Conservation (phyloP, 2,888 invertebrate species). For the Thereva nobilitata region DNA sequence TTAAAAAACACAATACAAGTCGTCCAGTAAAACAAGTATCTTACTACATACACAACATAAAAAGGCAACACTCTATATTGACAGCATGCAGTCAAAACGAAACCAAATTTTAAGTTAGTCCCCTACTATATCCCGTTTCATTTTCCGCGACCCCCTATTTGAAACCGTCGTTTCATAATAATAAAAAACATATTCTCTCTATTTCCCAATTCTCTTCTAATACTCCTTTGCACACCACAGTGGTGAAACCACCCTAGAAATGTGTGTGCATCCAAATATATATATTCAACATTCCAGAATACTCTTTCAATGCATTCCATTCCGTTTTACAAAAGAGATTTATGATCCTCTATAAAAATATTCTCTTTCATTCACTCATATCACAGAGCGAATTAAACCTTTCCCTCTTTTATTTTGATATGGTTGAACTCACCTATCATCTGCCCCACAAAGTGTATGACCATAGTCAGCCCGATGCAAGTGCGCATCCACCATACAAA, state of each 20-base stretch:
- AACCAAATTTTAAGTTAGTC: constrained; percentile 12
- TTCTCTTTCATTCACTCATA: constrained; percentile 9
- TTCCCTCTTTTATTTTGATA: neutral
- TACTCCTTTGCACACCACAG: constrained; percentile 16
- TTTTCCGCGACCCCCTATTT: constrained; percentile 1
- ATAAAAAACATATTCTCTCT: constrained; percentile 25
- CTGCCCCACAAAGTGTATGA: neutral
- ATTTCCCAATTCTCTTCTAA: constrained; percentile 22
- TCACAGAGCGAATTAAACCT: neutral
- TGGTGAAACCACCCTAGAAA: constrained; percentile 8
- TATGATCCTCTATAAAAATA: constrained; percentile 6
- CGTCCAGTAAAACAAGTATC: too few species aligned
- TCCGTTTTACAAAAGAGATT: constrained; percentile 16
- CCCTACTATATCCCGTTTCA: neutral
- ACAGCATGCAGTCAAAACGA: constrained; percentile 27
- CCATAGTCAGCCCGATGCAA: too few species aligned
- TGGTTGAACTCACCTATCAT: constrained; percentile 1
- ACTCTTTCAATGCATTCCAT: constrained; percentile 11
- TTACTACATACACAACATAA: constrained; percentile 2
- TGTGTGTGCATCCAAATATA: neutral
- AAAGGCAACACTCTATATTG: constrained; percentile 21
- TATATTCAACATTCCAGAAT: constrained; percentile 5
- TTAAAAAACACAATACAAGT: too few species aligned
- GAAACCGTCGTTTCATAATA: neutral
- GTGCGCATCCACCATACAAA: too few species aligned